These are phyloP conservation scores for Calliphora vicina DNA, from an alignment of 1,140 invertebrate species.

Conservation along the genomic window DNA sequence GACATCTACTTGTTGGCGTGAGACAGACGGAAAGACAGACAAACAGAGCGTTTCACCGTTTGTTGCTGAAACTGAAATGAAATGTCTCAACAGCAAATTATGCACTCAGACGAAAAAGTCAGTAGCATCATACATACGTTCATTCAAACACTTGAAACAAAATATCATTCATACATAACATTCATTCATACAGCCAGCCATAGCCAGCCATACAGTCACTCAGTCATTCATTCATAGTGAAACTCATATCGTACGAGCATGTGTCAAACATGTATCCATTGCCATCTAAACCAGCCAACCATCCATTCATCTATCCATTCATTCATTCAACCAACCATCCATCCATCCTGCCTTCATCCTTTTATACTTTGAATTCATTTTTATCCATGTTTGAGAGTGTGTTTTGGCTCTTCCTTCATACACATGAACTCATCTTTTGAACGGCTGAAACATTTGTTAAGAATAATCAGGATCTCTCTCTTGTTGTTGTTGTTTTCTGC, in stretches of 20 bases:
- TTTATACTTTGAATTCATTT: neutral
- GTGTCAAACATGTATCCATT: neutral
- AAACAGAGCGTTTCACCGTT: neutral
- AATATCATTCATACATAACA: neutral
- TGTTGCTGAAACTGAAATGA: neutral
- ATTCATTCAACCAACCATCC: neutral
- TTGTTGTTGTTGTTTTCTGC: neutral
- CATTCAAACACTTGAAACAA: constrained; percentile 12
- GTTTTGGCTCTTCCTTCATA: neutral
- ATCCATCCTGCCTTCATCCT: neutral
- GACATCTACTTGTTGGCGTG: neutral
- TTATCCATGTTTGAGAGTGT: neutral
- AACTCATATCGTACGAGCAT: neutral
- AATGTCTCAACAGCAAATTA: constrained; percentile 30
- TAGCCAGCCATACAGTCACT: neutral
- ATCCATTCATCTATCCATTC: neutral
- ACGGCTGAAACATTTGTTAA: neutral
- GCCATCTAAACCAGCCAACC: neutral
- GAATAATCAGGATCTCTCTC: neutral
- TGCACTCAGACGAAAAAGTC: constrained; percentile 31
- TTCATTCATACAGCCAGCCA: neutral
- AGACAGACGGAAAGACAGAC: neutral
- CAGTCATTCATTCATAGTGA: neutral
- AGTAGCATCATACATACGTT: constrained; percentile 14
- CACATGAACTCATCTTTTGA: neutral